Percentiles rank a stretch among this genome's conserved stretches.
These are phyloP conservation scores for Tanypteryx hageni DNA, from an alignment of 2,888 invertebrate species.

Conservation along the genomic window DNA sequence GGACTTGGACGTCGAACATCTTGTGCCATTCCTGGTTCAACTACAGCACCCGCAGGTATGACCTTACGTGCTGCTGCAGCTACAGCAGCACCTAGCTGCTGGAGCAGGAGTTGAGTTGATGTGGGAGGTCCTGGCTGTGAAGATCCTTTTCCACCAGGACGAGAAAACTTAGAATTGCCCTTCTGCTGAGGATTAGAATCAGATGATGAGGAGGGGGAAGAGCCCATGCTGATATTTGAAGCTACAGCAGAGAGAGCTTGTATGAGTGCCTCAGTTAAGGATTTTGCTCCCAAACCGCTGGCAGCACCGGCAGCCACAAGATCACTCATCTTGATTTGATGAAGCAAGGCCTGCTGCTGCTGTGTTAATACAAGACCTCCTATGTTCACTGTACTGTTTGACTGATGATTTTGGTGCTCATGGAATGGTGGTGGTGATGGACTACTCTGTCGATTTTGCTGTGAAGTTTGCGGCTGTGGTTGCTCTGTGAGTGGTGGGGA, in stretches of 20 bases:
- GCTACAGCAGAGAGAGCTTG: constrained; percentile 58
- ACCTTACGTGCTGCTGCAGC: constrained; percentile 65
- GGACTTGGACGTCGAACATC: constrained; percentile 48
- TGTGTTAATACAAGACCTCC: constrained; percentile 37
- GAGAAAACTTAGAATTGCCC: constrained; percentile 60
- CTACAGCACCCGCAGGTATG: constrained; percentile 60
- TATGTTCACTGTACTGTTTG: constrained; percentile 45
- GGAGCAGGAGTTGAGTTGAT: constrained; percentile 41
- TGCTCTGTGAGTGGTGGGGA: constrained; percentile 20
- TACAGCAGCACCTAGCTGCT: constrained; percentile 61
- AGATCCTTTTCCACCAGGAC: constrained; percentile 42
- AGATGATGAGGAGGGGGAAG: constrained; percentile 42
- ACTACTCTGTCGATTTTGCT: constrained; percentile 14
- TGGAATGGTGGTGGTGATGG: constrained; percentile 32
- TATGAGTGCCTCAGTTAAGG: constrained; percentile 47
- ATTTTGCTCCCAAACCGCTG: constrained; percentile 52
- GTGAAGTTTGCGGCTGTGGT: constrained; percentile 29
- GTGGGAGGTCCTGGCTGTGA: constrained; percentile 29
- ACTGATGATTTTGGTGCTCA: constrained; percentile 42
- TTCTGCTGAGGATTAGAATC: constrained; percentile 34
- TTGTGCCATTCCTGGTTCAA: constrained; percentile 27
- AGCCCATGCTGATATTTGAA: constrained; percentile 41
- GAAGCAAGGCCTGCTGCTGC: constrained; percentile 61
- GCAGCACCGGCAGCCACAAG: constrained; percentile 58
- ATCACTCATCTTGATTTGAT: constrained; percentile 59